Conservation (phyloP, 2,888 invertebrate species). For the Bellardia pandia region DNA sequence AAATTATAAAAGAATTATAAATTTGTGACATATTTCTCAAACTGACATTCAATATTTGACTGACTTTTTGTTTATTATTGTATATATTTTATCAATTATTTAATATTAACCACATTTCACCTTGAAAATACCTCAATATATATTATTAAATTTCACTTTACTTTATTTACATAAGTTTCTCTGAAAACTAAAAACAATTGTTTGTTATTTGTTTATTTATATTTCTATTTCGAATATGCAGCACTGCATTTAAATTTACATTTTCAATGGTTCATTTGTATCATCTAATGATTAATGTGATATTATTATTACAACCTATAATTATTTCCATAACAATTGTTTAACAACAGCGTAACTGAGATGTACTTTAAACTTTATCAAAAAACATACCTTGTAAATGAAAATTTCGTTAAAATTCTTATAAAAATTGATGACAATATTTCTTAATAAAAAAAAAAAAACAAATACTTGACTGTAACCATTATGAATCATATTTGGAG, state of each 20-base stretch:
- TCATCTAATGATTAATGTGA: slow-evolving; percentile 30
- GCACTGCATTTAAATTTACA: neutral
- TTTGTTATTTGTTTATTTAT: slow-evolving; percentile 20
- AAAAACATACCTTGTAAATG: slow-evolving; percentile 9
- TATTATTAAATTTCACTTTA: slow-evolving; percentile 54
- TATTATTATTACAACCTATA: slow-evolving; percentile 6
- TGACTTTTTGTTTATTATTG: too few relatives aligned
- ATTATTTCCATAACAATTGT: slow-evolving; percentile 8
- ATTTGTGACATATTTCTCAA: too few relatives aligned
- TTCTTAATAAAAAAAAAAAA: neutral
- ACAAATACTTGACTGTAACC: neutral
- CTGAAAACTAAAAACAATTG: neutral
- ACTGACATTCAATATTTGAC: too few relatives aligned
- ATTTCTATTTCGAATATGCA: neutral
- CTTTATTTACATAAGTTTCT: slow-evolving; percentile 3
- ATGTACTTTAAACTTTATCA: slow-evolving; percentile 27
- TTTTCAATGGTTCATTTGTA: slow-evolving; percentile 36
- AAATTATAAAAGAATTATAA: too few relatives aligned
- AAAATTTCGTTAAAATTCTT: slow-evolving; percentile 3
- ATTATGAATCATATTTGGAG: slow-evolving; percentile 40
- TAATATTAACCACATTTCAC: slow-evolving; percentile 26
- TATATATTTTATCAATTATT: neutral
- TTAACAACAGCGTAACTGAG: neutral
- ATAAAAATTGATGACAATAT: slow-evolving; percentile 1
- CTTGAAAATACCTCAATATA: slow-evolving; percentile 29